These are phyloP conservation scores for Poeciliopsis retropinna DNA, from an alignment of 2,113 vertebrate genomes.

Conservation along the genomic window DNA sequence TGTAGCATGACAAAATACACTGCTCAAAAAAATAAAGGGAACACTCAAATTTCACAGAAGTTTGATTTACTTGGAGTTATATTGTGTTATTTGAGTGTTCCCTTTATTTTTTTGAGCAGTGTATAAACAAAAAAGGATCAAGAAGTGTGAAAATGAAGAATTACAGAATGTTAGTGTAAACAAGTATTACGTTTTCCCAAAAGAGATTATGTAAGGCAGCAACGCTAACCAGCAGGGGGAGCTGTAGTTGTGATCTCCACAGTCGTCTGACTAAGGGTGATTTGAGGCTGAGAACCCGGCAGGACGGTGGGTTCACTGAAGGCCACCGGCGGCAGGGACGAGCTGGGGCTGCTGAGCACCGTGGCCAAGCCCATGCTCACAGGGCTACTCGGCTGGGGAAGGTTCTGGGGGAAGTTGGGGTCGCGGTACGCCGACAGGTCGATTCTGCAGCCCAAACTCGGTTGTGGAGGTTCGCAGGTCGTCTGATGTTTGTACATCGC, in stretches of 20 bases:
- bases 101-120: too few relatives aligned
- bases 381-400: constrained; percentile 79
- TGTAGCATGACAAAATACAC: too few relatives aligned
- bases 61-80: too few relatives aligned
- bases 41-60: too few relatives aligned
- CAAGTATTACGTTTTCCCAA: neutral
- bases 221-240: constrained; percentile 79
- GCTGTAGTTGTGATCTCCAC: constrained; percentile 80
- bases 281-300: constrained; percentile 40
- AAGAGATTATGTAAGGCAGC: neutral
- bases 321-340: constrained; percentile 67
- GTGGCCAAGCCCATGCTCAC: constrained; percentile 80
- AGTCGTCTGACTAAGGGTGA: constrained; percentile 70
- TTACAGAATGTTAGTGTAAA: neutral
- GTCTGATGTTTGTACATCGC: constrained; percentile 93
- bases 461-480: constrained; percentile 88
- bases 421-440: constrained; percentile 92
- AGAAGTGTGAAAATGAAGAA: neutral
- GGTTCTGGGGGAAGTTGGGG: constrained; percentile 75
- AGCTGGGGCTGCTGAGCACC: constrained; percentile 76
- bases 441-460: constrained; percentile 89
- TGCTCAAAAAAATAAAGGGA: too few relatives aligned
- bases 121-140: neutral
- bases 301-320: constrained; percentile 62
- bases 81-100: too few relatives aligned